phyloP scores from a whole-genome alignment of 1,140 invertebrate genomes.

The Oscheius sp. region DNA sequence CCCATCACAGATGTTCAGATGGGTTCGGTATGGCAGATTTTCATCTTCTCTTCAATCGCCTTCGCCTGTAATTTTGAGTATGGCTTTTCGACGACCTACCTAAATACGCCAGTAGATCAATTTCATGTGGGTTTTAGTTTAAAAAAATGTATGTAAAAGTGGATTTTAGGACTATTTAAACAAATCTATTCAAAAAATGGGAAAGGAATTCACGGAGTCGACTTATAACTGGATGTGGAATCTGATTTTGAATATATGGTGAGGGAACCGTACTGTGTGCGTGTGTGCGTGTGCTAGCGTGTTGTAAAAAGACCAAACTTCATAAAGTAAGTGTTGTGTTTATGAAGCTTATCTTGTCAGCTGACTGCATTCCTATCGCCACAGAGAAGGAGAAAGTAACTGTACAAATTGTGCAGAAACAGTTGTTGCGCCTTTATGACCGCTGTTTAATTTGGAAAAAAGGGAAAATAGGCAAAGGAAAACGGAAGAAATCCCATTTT shows the following conservation, averaged over 20 bases:
- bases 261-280: not conserved
- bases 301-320: too few species aligned
- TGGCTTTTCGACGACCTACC: slow-evolving; percentile 34
- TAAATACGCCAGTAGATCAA: slow-evolving; percentile 38
- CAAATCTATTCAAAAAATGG: slow-evolving; percentile 35
- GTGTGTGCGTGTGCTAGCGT: too few species aligned
- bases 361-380: too few species aligned
- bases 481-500: too few species aligned
- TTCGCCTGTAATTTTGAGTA: slow-evolving; percentile 35
- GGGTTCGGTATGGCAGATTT: not conserved
- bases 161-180: slow-evolving; percentile 39
- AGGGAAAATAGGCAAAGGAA: too few species aligned
- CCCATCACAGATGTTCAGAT: too few species aligned
- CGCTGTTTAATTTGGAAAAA: too few species aligned
- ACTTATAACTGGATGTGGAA: slow-evolving; percentile 42
- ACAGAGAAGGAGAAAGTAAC: not conserved
- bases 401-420: not conserved
- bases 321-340: too few species aligned
- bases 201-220: slow-evolving; percentile 33
- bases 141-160: not conserved
- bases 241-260: slow-evolving; percentile 43
- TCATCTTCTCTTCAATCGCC: not conserved
- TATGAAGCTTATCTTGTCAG: slow-evolving; percentile 1
- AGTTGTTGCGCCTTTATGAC: too few species aligned
- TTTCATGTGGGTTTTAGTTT: not conserved